Percentiles rank a stretch among this genome's conserved stretches.
Conservation (phyloP, 2,888 invertebrate species). For the Dynastes grantii region DNA sequence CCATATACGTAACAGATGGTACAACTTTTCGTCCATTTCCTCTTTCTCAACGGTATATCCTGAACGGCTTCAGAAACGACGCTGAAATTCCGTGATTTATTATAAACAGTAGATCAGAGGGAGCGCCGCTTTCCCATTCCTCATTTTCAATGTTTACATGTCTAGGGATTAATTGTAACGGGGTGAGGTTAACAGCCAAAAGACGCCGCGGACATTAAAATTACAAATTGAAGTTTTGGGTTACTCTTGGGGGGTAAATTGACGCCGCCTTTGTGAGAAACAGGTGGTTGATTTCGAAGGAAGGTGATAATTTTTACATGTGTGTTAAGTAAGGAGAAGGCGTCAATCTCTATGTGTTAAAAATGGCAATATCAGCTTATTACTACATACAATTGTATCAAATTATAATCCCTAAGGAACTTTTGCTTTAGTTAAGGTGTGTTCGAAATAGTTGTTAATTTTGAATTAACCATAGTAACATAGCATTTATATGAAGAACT, state of each 20-base stretch:
- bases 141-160: slow-evolving; percentile 40
- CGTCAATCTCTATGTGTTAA: too few species aligned
- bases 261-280: slow-evolving; percentile 6
- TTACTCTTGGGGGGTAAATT: slow-evolving; percentile 32
- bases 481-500: too few species aligned
- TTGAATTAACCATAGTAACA: too few species aligned
- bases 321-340: background rate
- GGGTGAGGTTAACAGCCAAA: slow-evolving; percentile 48
- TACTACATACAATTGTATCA: too few species aligned
- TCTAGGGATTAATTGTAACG: slow-evolving; percentile 42
- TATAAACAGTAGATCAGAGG: slow-evolving; percentile 47
- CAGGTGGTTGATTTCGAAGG: background rate
- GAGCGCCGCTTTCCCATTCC: slow-evolving; percentile 38
- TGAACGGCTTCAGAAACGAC: background rate
- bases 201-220: slow-evolving; percentile 45
- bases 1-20: background rate
- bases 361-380: too few species aligned
- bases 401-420: too few species aligned
- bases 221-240: slow-evolving; percentile 34
- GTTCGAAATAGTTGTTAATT: too few species aligned
- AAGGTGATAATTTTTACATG: slow-evolving; percentile 1
- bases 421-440: too few species aligned
- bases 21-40: background rate
- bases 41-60: slow-evolving; percentile 15
- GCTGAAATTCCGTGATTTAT: slow-evolving; percentile 44